Base-by-base conservation (phyloP, 2,888 invertebrate species). In the Pardosa pseudoannulata region DNA sequence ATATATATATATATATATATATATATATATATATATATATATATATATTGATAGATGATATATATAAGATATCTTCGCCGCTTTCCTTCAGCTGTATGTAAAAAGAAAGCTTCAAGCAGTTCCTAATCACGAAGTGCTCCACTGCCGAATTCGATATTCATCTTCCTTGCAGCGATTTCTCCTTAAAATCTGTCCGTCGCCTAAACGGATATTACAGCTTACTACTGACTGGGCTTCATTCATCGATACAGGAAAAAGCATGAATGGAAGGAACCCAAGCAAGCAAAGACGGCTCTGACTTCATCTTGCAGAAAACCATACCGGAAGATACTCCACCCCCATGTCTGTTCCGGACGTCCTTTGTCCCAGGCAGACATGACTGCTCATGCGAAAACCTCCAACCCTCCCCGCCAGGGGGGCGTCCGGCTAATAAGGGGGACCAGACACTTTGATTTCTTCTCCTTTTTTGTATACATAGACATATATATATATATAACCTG, bases 261-360 rank as follows among this genome's bases (percentile, higher is more conserved):
- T 56, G 56, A 56, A 56, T 56, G 56, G n/a, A n/a, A 56, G 19
- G 56, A 16, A 56, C 56, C 16, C 56, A 56, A 56, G 56, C 56
- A 56, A 23, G 3, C n/a, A 19, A 6, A 11, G 1, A 2, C 2
- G 23, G 19, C 56, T 23, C 23, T n/a, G 11, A n/a, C n/a, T n/a
- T n/a, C n/a, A n/a, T n/a, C 56, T 56, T 56, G 19, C 56, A 56
- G 56, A 56, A 56, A 23, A 23, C 1, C 56, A 19, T 23, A 6
- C 1, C 56, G 5, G 56, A 11, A 56, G 11, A 11, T 6, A 2
- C 23, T 56, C 56, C 56, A 56, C 56, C 56, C 56, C 56, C 56
- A 11, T 56, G 56, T 19, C 19, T 19, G n/a, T 56, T 19, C 56
- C 56, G 56, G 56, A 56, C 56, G 56, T 56, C 23, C 56, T 56